Percentiles rank a stretch among this genome's conserved stretches.
Evolutionary conservation across 2,888 invertebrate species (phyloP).

Genomic region (Matsumyia berberina): DNA sequence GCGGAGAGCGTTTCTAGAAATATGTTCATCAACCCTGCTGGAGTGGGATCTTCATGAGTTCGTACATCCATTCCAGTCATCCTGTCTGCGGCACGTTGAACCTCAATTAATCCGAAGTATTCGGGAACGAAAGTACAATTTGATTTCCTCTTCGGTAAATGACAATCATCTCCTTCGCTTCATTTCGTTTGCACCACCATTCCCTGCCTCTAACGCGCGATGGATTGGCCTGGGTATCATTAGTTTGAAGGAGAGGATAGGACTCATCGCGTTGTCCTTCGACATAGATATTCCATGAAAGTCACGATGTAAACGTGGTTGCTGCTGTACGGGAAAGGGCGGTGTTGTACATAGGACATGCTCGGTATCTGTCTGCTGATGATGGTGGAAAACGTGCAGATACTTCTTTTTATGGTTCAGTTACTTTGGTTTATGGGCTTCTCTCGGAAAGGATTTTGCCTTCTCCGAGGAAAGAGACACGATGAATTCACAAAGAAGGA

Average conservation of each 20-base stretch:
- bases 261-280: constrained; percentile 10
- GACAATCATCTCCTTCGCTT: constrained; percentile 11
- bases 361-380: not conserved
- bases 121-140: not conserved
- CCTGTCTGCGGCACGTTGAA: not conserved
- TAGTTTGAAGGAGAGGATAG: not conserved
- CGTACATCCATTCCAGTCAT: too few relatives aligned
- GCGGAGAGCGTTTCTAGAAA: not conserved
- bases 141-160: constrained; percentile 13
- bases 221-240: constrained; percentile 2
- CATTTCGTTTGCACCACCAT: not conserved
- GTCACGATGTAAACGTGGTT: not conserved
- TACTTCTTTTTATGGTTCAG: not conserved
- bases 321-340: too few relatives aligned
- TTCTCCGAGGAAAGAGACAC: too few relatives aligned
- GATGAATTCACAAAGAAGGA: too few relatives aligned
- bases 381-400: constrained; percentile 3
- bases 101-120: constrained; percentile 6
- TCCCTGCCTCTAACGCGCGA: not conserved
- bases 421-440: not conserved
- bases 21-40: not conserved
- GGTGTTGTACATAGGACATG: too few relatives aligned
- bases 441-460: not conserved
- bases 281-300: not conserved
- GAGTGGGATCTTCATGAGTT: not conserved